These are phyloP conservation scores for Crenuchus spilurus DNA, from an alignment of 2,797 vertebrate genomes.

Conservation along the genomic window DNA sequence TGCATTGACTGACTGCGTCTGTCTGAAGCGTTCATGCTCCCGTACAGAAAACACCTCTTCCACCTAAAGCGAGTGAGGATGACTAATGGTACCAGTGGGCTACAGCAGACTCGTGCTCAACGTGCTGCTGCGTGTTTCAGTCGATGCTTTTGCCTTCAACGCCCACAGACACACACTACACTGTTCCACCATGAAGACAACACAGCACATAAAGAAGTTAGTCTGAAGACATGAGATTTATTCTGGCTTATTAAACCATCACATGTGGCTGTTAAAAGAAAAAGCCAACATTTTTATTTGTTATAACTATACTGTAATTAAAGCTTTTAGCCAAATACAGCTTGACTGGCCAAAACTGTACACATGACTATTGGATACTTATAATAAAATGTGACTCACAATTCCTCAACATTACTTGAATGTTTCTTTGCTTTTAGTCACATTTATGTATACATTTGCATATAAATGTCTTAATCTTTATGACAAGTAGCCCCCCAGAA, in stretches of 20 bases:
- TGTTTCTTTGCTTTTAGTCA: no score
- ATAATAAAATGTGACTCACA: no score
- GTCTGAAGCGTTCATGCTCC: slow-evolving; percentile 6
- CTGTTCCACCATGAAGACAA: neutral
- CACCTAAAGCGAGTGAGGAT: slow-evolving; percentile 27
- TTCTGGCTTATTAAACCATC: neutral
- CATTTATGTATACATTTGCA: no score
- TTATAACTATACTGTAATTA: neutral
- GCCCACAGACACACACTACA: neutral
- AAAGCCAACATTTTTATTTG: neutral
- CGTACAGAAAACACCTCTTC: slow-evolving; percentile 8
- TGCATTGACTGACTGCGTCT: slow-evolving; percentile 47
- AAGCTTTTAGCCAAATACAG: no score
- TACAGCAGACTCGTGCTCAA: slow-evolving; percentile 1
- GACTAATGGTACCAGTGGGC: slow-evolving; percentile 38
- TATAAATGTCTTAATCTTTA: no score
- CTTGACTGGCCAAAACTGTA: no score
- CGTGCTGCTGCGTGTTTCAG: slow-evolving; percentile 7
- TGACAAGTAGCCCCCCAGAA: no score
- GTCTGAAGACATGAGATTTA: neutral
- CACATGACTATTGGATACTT: no score
- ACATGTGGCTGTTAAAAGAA: neutral
- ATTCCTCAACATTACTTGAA: no score
- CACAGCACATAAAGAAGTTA: slow-evolving; percentile 19
- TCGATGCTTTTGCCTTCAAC: slow-evolving; percentile 8